phyloP scores from a whole-genome alignment of 1,140 invertebrate species.

The Pogonognathellus flavescens region DNA sequence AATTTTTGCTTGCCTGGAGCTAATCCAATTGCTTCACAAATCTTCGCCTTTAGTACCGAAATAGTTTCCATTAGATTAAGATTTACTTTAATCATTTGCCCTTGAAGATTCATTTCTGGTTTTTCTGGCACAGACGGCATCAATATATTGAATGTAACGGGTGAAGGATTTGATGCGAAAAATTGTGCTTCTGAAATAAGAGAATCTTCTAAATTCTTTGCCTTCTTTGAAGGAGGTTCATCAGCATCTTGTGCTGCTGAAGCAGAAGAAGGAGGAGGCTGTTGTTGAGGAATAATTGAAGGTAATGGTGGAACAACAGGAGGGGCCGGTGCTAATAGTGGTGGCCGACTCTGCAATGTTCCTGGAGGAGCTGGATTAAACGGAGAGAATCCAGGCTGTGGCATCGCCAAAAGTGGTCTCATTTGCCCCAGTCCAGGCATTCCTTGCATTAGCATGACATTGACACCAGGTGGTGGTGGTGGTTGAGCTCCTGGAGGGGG shows the following conservation, averaged over 20 bases:
- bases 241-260: conserved; percentile 71
- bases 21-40: conserved; percentile 91
- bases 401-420: conserved; percentile 61
- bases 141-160: conserved; percentile 82
- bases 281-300: conserved; percentile 59
- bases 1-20: conserved; percentile 98
- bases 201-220: conserved; percentile 88
- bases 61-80: conserved; percentile 86
- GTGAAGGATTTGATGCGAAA: conserved; percentile 78
- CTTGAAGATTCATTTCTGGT: conserved; percentile 96
- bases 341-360: conserved; percentile 56
- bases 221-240: conserved; percentile 89
- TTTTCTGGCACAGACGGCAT: conserved; percentile 88
- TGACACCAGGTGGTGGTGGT: conserved; percentile 57
- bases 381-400: conserved; percentile 56
- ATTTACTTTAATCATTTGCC: conserved; percentile 86
- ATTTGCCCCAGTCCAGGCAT: conserved; percentile 52
- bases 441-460: conserved; percentile 58
- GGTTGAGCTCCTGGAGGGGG: conserved; percentile 65
- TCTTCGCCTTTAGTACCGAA: conserved; percentile 87
- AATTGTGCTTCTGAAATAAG: conserved; percentile 90
- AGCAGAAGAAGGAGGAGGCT: conserved; percentile 60
- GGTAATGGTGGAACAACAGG: conserved; percentile 52
- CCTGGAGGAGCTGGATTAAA: conserved; percentile 59
- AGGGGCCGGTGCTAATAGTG: conserved; percentile 55